These are phyloP conservation scores for Furcula furcula DNA, from an alignment of 2,888 invertebrate genomes.

Conservation along the genomic window DNA sequence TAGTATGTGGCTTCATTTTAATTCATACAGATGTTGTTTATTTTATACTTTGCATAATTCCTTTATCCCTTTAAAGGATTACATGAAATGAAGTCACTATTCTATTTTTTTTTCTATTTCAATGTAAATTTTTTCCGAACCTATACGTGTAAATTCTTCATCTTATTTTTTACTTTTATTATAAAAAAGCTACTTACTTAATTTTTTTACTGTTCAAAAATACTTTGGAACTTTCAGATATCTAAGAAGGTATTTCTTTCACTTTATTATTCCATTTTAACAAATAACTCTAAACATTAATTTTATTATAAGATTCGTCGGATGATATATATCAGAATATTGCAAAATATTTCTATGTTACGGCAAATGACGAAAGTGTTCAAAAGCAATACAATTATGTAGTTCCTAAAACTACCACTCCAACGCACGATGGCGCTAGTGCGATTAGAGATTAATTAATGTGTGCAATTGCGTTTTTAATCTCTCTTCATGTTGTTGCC, in stretches of 20 bases:
- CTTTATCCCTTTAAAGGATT: conserved; percentile 11
- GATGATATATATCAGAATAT: conserved; percentile 55
- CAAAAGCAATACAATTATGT: conserved; percentile 7
- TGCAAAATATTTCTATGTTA: conserved; percentile 18
- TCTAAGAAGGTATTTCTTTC: conserved; percentile 63
- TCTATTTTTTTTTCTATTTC: conserved; percentile 41
- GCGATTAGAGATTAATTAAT: conserved; percentile 8
- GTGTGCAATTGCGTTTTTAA: background rate
- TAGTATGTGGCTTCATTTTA: conserved; percentile 42
- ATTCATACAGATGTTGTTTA: background rate
- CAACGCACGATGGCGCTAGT: conserved; percentile 7
- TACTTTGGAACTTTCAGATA: conserved; percentile 71
- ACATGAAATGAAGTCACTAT: conserved; percentile 56
- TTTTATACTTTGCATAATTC: background rate
- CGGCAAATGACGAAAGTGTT: conserved; percentile 43
- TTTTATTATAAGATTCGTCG: conserved; percentile 54
- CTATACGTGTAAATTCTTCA: conserved; percentile 48
- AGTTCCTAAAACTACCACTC: background rate
- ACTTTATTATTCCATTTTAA: conserved; percentile 55
- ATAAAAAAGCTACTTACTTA: conserved; percentile 18
- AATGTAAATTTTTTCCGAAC: conserved; percentile 51
- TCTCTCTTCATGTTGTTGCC: background rate
- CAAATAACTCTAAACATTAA: conserved; percentile 71
- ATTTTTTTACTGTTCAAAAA: conserved; percentile 41
- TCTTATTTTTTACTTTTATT: conserved; percentile 39